Evolutionary conservation across 2,113 vertebrate species (phyloP).

Genomic region (Anhinga rufa): DNA sequence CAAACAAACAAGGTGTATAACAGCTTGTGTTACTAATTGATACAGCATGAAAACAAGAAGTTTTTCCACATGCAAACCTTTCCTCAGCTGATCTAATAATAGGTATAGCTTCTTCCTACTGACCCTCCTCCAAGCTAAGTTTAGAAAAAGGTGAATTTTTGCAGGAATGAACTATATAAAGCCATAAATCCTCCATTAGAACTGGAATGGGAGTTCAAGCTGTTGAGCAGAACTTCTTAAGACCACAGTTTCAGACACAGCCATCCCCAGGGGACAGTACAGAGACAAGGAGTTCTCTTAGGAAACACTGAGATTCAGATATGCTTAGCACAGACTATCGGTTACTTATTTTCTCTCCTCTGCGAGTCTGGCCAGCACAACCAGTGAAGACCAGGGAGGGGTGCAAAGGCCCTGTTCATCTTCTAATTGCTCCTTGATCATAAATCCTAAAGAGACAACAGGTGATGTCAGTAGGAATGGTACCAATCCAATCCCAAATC

Average conservation of each 20-base stretch:
- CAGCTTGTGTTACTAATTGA: neutral
- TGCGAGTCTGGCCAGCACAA: rapidly evolving
- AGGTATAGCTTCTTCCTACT: neutral
- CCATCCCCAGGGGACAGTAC: neutral
- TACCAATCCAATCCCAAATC: neutral
- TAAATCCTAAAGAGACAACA: neutral
- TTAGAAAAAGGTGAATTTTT: neutral
- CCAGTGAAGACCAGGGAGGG: neutral
- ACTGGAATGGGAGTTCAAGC: neutral
- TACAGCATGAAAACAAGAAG: neutral
- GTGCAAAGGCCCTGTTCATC: neutral
- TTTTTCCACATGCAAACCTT: neutral
- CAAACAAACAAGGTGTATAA: neutral
- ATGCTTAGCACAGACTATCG: neutral
- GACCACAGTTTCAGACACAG: neutral
- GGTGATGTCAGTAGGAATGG: neutral
- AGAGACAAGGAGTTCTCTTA: neutral
- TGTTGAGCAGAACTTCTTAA: neutral
- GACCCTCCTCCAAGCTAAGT: neutral
- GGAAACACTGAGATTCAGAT: neutral
- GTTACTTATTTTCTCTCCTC: neutral
- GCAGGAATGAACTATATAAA: neutral
- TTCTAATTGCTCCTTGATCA: neutral
- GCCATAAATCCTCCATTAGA: neutral
- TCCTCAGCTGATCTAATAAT: neutral